Conservation (phyloP, 2,113 vertebrate genomes). For the Peucedramus taeniatus region DNA sequence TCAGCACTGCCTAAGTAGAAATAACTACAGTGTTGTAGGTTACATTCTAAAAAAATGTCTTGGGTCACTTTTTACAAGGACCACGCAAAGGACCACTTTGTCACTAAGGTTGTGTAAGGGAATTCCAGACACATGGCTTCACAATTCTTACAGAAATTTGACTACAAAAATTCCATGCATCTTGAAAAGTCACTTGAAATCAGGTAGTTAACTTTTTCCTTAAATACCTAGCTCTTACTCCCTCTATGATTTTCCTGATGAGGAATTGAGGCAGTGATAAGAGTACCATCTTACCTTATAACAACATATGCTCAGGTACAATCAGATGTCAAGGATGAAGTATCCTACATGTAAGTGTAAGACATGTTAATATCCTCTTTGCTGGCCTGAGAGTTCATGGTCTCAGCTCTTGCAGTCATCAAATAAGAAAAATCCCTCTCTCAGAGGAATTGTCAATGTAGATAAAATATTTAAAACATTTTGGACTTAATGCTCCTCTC, state of each 20-base stretch:
- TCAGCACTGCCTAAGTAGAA: not conserved
- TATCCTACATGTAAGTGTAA: not conserved
- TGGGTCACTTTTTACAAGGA: not conserved
- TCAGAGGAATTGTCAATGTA: not conserved
- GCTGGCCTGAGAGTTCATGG: not conserved
- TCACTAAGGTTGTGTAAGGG: not conserved
- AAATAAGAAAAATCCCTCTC: not conserved
- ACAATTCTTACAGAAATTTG: not conserved
- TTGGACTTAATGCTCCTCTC: not conserved
- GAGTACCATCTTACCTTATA: not conserved
- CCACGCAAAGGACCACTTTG: not conserved
- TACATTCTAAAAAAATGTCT: not conserved
- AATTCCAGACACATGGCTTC: not conserved
- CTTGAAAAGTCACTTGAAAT: not conserved
- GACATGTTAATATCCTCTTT: not conserved
- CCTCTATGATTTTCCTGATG: not conserved
- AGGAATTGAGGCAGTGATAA: not conserved
- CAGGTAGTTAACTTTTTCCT: not conserved
- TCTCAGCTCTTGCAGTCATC: not conserved
- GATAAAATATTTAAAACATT: not conserved
- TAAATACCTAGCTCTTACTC: not conserved
- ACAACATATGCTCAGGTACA: not conserved
- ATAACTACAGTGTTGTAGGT: not conserved
- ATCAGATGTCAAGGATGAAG: not conserved
- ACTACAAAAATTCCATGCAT: not conserved